Evolutionary conservation across 2,113 vertebrate species (phyloP).

Genomic region (Emydura subglobosa): DNA sequence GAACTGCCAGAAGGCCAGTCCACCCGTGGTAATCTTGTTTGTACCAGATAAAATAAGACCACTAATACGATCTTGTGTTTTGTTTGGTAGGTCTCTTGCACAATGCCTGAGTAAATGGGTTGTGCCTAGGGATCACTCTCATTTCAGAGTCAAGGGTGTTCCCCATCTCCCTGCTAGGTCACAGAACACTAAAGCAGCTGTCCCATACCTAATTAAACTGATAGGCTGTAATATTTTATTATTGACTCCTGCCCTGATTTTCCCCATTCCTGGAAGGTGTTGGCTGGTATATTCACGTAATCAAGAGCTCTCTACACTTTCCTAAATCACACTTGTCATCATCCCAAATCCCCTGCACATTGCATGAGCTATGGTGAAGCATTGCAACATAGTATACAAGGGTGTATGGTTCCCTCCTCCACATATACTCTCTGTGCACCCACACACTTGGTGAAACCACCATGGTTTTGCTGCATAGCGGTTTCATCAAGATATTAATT

Average conservation of each 20-base stretch:
- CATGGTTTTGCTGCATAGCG: not conserved
- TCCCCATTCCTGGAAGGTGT: not conserved
- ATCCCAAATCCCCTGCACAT: not conserved
- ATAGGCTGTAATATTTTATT: not conserved
- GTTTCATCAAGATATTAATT: not conserved
- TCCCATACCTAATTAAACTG: not conserved
- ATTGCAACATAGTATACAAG: fast-evolving
- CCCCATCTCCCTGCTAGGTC: not conserved
- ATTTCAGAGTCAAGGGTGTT: not conserved
- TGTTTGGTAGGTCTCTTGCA: not conserved
- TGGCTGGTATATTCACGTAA: fast-evolving
- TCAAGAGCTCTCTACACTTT: not conserved
- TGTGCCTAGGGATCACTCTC: not conserved
- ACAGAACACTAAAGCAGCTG: not conserved
- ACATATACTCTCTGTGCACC: not conserved
- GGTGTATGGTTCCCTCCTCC: not conserved
- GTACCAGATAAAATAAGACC: not conserved
- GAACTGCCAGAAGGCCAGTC: too few relatives aligned
- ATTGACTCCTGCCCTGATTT: not conserved
- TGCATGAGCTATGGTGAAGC: not conserved
- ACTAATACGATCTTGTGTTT: not conserved
- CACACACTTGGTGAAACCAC: not conserved
- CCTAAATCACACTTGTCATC: not conserved
- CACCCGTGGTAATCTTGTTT: not conserved
- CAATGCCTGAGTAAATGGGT: not conserved